Evolutionary conservation across 2,113 vertebrate species (phyloP).

Genomic region (Hippocampus abdominalis): DNA sequence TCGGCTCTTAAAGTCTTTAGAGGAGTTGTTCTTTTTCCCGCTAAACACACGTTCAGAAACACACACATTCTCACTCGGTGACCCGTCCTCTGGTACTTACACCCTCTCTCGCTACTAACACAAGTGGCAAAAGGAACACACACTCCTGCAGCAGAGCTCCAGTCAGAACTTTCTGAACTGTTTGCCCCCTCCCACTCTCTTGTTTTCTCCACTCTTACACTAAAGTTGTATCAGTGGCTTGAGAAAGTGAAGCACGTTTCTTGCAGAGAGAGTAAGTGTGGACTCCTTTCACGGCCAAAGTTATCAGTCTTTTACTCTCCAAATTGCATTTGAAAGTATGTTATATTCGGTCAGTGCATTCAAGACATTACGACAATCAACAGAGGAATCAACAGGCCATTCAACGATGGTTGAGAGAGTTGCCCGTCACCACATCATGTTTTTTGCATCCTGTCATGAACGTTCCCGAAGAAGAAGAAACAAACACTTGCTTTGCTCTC

Average conservation of each 20-base stretch:
- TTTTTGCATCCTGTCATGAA: constrained; percentile 47
- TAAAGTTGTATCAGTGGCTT: neutral
- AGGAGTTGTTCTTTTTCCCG: constrained; percentile 26
- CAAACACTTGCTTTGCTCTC: neutral
- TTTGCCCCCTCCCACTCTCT: constrained; percentile 23
- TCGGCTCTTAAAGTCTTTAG: constrained; percentile 57
- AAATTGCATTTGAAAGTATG: too few species aligned
- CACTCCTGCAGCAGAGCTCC: constrained; percentile 23
- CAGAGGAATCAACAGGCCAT: too few species aligned
- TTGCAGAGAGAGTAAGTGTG: neutral
- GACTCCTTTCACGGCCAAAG: too few species aligned
- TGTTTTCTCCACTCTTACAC: neutral
- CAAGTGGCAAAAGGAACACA: constrained; percentile 51
- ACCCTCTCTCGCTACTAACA: constrained; percentile 31
- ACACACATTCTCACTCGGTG: constrained; percentile 54
- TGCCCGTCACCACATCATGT: constrained; percentile 18
- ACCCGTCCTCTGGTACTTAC: constrained; percentile 44
- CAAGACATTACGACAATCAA: neutral
- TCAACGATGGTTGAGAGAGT: constrained; percentile 24
- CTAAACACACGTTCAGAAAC: constrained; percentile 2
- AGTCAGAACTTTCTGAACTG: constrained; percentile 42
- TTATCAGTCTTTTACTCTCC: too few species aligned
- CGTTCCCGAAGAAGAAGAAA: constrained; percentile 29
- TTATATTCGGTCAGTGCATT: neutral
- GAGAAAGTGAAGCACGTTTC: neutral